phyloP scores from a whole-genome alignment of 2,113 vertebrate species.

The Cyanoderma ruficeps region DNA sequence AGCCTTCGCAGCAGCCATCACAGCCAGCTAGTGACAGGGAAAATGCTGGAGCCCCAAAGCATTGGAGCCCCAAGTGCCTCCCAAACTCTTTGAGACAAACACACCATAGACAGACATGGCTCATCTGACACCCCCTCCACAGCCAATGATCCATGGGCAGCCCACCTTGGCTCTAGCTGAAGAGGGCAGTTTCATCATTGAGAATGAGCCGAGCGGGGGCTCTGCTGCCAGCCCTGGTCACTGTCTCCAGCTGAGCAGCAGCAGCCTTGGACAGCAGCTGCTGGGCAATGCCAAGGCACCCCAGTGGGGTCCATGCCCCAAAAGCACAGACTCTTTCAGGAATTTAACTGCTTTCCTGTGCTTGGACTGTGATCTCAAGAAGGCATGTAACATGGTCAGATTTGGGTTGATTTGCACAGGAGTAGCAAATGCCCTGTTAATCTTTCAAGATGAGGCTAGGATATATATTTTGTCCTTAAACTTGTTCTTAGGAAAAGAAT shows the following conservation, averaged over 20 bases:
- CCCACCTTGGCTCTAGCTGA: neutral
- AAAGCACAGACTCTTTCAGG: neutral
- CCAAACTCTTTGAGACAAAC: neutral
- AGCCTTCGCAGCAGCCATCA: neutral
- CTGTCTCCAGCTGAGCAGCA: accelerated
- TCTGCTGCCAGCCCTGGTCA: neutral
- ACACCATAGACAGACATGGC: neutral
- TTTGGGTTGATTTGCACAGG: neutral
- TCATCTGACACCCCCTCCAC: neutral
- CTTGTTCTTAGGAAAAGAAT: neutral
- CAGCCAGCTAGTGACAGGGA: neutral
- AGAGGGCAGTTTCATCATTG: neutral
- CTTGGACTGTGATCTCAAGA: neutral
- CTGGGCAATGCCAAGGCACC: accelerated
- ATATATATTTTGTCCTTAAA: neutral
- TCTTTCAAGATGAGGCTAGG: neutral
- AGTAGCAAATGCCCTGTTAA: neutral
- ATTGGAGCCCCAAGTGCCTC: accelerated
- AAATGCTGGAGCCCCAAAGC: accelerated
- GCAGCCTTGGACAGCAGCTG: neutral
- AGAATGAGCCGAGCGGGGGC: accelerated
- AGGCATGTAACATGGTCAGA: neutral
- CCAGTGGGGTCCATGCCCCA: neutral
- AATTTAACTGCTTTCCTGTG: neutral
- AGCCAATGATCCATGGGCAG: accelerated